These are phyloP conservation scores for Cactoblastis cactorum DNA, from an alignment of 2,888 invertebrate genomes.

Conservation along the genomic window DNA sequence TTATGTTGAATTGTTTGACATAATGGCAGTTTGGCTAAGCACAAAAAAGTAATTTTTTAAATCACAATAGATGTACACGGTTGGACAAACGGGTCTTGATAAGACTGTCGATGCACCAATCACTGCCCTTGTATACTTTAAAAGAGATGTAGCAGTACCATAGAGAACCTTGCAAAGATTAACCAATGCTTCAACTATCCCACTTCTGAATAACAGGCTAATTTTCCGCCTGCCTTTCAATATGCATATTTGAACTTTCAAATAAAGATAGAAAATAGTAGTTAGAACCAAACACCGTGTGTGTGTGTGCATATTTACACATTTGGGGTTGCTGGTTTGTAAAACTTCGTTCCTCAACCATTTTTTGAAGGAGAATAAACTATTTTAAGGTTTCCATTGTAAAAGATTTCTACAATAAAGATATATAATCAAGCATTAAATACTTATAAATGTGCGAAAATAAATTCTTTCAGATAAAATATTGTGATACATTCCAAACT, in stretches of 20 bases:
- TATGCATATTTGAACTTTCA: neutral
- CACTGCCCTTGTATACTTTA: slow-evolving; percentile 14
- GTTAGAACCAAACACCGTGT: neutral
- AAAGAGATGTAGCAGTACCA: neutral
- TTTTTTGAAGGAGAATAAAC: too few species aligned
- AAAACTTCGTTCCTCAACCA: neutral
- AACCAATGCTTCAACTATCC: neutral
- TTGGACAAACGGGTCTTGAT: slow-evolving; percentile 17
- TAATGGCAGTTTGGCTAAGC: slow-evolving; percentile 55
- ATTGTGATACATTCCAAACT: too few species aligned
- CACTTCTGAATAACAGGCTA: slow-evolving; percentile 1
- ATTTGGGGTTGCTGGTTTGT: slow-evolving; percentile 1
- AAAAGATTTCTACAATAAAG: too few species aligned
- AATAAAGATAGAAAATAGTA: neutral
- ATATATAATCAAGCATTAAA: too few species aligned
- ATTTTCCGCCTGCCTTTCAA: neutral
- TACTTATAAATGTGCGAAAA: too few species aligned
- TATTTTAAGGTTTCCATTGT: too few species aligned
- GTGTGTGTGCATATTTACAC: slow-evolving; percentile 3
- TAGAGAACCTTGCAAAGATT: neutral
- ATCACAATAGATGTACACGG: slow-evolving; percentile 47
- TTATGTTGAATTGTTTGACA: slow-evolving; percentile 52
- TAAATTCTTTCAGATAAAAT: too few species aligned
- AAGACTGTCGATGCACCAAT: slow-evolving; percentile 18
- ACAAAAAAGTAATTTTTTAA: slow-evolving; percentile 37